These are phyloP conservation scores for Morpho deidamia DNA, from an alignment of 2,888 invertebrate genomes.

Conservation along the genomic window DNA sequence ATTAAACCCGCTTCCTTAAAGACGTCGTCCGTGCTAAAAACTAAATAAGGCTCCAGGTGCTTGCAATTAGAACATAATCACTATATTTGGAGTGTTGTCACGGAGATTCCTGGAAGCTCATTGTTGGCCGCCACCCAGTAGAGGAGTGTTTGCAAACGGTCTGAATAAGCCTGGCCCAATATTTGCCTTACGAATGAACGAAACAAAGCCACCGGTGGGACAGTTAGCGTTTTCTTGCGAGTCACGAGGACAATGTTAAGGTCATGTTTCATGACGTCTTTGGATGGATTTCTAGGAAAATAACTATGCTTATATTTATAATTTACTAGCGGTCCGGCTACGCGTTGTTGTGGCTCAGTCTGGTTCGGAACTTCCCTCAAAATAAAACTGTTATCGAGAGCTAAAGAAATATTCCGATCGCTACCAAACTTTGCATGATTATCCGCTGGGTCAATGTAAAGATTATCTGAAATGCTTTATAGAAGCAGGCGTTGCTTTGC, in stretches of 20 bases:
- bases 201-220: conserved; percentile 69
- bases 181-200: conserved; percentile 73
- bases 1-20: conserved; percentile 41
- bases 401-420: no score
- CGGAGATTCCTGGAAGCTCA: conserved; percentile 62
- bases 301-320: no score
- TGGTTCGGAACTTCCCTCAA: no score
- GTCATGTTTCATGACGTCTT: conserved; percentile 27
- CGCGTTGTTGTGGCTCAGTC: no score
- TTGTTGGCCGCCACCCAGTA: conserved; percentile 72
- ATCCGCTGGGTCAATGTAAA: no score
- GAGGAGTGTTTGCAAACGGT: conserved; percentile 68
- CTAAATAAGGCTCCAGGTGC: conserved; percentile 71
- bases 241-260: conserved; percentile 49
- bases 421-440: no score
- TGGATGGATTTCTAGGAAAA: no score
- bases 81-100: conserved; percentile 72
- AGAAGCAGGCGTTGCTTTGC: no score
- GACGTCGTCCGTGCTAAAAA: conserved; percentile 59
- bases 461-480: no score
- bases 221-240: conserved; percentile 65
- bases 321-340: no score
- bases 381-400: no score
- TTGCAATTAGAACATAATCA: conserved; percentile 74
- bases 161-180: conserved; percentile 67